Percentiles rank a stretch among this genome's conserved stretches.
Conservation (phyloP, 2,797 vertebrate species). For the Furcifer pardalis region DNA sequence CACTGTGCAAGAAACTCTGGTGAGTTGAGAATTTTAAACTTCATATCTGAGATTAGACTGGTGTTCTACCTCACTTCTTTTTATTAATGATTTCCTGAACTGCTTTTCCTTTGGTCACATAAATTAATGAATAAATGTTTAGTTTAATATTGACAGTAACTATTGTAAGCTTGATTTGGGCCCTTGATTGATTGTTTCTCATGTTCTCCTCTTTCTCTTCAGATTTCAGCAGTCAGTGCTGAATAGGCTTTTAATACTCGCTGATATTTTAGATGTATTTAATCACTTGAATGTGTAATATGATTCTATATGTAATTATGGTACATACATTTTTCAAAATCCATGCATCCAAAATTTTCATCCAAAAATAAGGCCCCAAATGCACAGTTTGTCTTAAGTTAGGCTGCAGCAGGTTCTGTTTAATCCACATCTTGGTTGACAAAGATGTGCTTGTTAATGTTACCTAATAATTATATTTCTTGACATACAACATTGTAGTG, state of each 20-base stretch:
- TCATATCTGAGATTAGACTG: constrained; percentile 41
- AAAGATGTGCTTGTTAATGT: neutral
- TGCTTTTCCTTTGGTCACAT: constrained; percentile 42
- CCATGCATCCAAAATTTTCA: neutral
- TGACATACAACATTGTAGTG: neutral
- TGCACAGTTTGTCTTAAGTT: neutral
- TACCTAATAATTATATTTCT: neutral
- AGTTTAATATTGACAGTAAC: constrained; percentile 33
- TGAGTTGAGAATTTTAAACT: constrained; percentile 21
- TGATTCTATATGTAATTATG: too few species aligned
- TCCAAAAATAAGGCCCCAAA: constrained; percentile 18
- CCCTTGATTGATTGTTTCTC: constrained; percentile 1
- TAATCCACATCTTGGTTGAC: constrained; percentile 2
- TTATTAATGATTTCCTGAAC: constrained; percentile 46
- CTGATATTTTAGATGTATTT: constrained; percentile 43
- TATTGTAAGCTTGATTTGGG: constrained; percentile 41
- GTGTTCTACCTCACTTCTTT: constrained; percentile 56
- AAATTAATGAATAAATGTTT: constrained; percentile 47
- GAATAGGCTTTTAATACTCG: constrained; percentile 32
- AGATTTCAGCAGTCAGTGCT: constrained; percentile 25
- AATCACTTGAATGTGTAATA: constrained; percentile 6
- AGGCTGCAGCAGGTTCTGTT: neutral
- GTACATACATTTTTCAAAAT: constrained; percentile 4
- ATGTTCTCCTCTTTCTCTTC: neutral
- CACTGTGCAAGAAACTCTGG: neutral